These are phyloP conservation scores for Archips xylosteana DNA, from an alignment of 2,888 invertebrate genomes.

Conservation along the genomic window DNA sequence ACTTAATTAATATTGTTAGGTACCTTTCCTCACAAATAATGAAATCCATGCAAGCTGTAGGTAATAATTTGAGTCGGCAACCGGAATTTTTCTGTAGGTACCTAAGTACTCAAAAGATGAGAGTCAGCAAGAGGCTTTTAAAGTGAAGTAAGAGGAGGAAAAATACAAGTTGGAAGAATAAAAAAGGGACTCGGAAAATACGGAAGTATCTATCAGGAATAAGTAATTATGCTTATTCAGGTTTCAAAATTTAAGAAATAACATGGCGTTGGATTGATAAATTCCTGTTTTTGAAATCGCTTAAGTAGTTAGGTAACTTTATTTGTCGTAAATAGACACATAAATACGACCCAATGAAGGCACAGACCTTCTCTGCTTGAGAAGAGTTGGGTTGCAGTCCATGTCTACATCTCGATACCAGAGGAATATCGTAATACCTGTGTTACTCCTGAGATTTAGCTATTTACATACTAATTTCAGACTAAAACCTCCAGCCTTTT, in stretches of 20 bases:
- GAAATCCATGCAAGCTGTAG: background rate
- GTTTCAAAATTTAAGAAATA: background rate
- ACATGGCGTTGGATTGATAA: background rate
- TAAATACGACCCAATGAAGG: too few relatives aligned
- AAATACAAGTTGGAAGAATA: background rate
- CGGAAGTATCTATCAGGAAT: slow-evolving; percentile 4
- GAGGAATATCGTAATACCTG: too few relatives aligned
- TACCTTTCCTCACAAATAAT: background rate
- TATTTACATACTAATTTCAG: too few relatives aligned
- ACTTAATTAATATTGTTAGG: background rate
- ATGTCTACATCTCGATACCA: too few relatives aligned
- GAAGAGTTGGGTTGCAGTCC: too few relatives aligned
- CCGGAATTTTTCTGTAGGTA: background rate
- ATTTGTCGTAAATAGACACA: too few relatives aligned
- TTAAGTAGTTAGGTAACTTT: background rate
- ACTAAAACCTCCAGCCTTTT: too few relatives aligned
- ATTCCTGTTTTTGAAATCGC: background rate
- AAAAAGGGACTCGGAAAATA: slow-evolving; percentile 1
- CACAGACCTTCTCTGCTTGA: too few relatives aligned
- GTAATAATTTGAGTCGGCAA: background rate
- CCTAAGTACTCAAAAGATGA: slow-evolving; percentile 4
- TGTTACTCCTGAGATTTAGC: too few relatives aligned
- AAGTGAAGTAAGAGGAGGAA: slow-evolving; percentile 6
- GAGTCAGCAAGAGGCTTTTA: slow-evolving; percentile 3
- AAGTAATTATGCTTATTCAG: slow-evolving; percentile 2